Evolutionary conservation across 2,797 vertebrate genomes (phyloP), one percentile per base, ranked within the genome.

Genomic region (Enteromius argenteus): DNA sequence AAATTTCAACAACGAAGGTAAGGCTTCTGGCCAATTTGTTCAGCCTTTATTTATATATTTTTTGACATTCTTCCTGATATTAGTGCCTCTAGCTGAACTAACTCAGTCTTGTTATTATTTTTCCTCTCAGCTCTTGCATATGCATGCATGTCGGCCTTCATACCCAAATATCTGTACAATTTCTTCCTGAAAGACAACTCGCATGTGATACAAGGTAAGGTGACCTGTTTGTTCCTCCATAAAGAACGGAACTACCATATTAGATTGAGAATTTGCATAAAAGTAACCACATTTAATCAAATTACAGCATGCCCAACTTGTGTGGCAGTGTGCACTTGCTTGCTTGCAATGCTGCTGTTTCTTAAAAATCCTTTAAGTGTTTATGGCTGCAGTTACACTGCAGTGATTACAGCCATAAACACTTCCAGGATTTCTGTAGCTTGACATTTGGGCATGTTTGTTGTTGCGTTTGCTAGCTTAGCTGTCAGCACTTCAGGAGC

Each of bases 151-250:
- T 99, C 98, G 84, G 97, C 98, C 87, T 99, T 99, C 93, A 99
- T 99, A 90, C 98, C 98, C 10, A 99, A 99, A 92, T 99, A 99
- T 90, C 93, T 99, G 74, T 99, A 98, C 94, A 99, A 99, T 92
- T 99, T 99, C 91, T 99, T 99, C 91, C 91, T 99, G 87, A 99
- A 99, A 94, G 98, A 99, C 94, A 99, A 99, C 93, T 99, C 98
- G 64, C 98, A 99, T 66, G 98, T 99, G 86, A 99, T 99, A 90
- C 98, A 99, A 96, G 98, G 98, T 99, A 92, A 95, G 94, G 66
- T 30, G n/a, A n/a, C 10, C 27, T 64, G 44, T n/a, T 13, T 13
- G 4, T 17, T 37, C 11, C 14, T 23, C 11, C 15, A 8, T 23
- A 37, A 56, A n/a, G 60, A 60, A 9, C 1, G 17, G 30, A 23